These are phyloP conservation scores for Acipenser oxyrinchus DNA, from an alignment of 2,797 vertebrate genomes.

Conservation along the genomic window DNA sequence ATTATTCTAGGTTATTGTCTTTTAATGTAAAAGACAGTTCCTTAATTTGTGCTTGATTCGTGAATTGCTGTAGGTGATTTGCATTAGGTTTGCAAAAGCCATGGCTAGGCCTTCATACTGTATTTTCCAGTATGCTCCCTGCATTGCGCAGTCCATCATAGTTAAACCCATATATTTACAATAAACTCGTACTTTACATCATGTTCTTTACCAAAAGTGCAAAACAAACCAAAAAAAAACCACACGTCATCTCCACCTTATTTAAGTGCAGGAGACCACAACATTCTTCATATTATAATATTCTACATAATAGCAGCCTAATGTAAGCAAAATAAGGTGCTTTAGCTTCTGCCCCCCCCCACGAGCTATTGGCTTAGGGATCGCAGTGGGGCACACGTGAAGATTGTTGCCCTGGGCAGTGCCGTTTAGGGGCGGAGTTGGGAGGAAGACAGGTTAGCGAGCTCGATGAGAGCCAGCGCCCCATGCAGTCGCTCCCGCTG, in stretches of 20 bases:
- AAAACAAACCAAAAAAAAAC: slow-evolving; percentile 53
- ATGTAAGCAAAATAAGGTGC: slow-evolving; percentile 93
- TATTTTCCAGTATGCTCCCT: slow-evolving; percentile 55
- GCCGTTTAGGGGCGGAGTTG: slow-evolving; percentile 52
- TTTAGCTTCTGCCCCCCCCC: slow-evolving; percentile 77
- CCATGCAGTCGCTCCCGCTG: slow-evolving; percentile 89
- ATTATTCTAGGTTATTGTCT: too few species aligned
- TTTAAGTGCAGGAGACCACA: slow-evolving; percentile 55
- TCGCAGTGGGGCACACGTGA: slow-evolving; percentile 2
- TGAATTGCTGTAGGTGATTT: slow-evolving; percentile 58
- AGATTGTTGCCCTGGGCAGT: slow-evolving; percentile 28
- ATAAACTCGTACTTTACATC: slow-evolving; percentile 68
- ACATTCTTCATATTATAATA: slow-evolving; percentile 93
- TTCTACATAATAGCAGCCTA: slow-evolving; percentile 99
- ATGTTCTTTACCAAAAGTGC: slow-evolving; percentile 79
- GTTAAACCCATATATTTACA: slow-evolving; percentile 65
- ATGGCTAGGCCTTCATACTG: slow-evolving; percentile 38
- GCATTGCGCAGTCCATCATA: slow-evolving; percentile 59
- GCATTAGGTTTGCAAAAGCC: slow-evolving; percentile 83
- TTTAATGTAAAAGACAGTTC: too few species aligned
- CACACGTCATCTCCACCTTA: slow-evolving; percentile 52
- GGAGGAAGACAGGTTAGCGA: slow-evolving; percentile 83
- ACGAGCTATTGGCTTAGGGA: slow-evolving; percentile 29
- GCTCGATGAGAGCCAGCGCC: slow-evolving; percentile 89
- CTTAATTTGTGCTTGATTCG: slow-evolving; percentile 14